Evolutionary conservation across 2,113 vertebrate species (phyloP).

Genomic region (Haliaeetus leucogaster): DNA sequence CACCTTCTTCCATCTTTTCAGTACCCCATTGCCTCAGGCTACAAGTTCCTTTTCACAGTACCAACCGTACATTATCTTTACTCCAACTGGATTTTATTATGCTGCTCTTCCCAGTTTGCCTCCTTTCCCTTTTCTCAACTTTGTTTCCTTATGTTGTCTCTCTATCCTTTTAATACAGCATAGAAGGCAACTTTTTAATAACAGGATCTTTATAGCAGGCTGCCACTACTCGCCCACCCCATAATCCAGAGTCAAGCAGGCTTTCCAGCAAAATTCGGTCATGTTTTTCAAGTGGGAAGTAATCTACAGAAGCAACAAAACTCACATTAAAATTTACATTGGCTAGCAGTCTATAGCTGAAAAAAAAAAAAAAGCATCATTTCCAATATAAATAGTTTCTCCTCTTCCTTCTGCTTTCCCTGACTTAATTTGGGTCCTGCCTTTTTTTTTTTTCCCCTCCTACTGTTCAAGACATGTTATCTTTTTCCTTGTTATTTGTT

Average conservation of each 20-base stretch:
- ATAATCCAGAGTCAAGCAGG: not conserved
- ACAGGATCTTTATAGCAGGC: not conserved
- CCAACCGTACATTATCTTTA: not conserved
- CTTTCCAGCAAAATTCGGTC: not conserved
- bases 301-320: not conserved
- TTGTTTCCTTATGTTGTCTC: not conserved
- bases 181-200: not conserved
- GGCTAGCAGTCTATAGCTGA: not conserved
- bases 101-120: not conserved
- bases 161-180: not conserved
- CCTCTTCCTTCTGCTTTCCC: not conserved
- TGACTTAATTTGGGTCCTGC: not conserved
- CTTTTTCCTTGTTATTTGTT: not conserved
- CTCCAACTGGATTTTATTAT: not conserved
- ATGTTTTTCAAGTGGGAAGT: not conserved
- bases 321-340: not conserved
- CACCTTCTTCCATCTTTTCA: not conserved
- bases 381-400: not conserved
- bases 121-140: not conserved
- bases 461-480: not conserved
- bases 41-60: not conserved
- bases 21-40: not conserved
- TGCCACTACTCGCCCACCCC: not conserved
- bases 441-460: not conserved
- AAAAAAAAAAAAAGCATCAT: not conserved